Conservation (phyloP, 2,797 vertebrate species). For the Choloepus didactylus region DNA sequence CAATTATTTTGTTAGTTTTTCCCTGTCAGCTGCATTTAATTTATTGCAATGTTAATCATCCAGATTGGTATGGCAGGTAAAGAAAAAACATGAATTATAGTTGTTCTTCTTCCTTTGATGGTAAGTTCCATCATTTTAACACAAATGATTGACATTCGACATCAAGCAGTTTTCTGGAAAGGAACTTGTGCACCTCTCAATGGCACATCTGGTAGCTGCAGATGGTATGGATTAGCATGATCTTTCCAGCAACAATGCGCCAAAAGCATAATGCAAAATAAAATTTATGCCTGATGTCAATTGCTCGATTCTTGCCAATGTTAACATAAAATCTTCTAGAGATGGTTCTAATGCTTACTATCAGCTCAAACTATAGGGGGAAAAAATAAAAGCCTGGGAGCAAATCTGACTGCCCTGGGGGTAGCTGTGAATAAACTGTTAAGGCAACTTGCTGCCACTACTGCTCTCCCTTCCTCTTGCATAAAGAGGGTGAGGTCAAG, state of each 20-base stretch:
- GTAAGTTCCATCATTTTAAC: constrained; percentile 73
- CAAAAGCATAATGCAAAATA: constrained; percentile 77
- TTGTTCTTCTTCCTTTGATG: constrained; percentile 59
- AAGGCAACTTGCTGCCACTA: not conserved
- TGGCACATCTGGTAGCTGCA: constrained; percentile 83
- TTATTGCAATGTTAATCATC: constrained; percentile 23
- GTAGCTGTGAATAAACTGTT: not conserved
- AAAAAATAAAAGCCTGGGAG: not conserved
- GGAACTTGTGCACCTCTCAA: constrained; percentile 75
- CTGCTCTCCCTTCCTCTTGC: not conserved
- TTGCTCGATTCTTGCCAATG: constrained; percentile 70
- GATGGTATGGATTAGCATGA: constrained; percentile 78
- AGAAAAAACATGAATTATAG: constrained; percentile 36
- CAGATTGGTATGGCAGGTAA: constrained; percentile 46
- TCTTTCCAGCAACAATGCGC: constrained; percentile 70
- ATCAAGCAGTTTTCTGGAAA: constrained; percentile 74
- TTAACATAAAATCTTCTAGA: constrained; percentile 65
- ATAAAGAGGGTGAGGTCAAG: not conserved
- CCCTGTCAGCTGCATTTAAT: constrained; percentile 9
- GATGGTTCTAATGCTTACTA: constrained; percentile 46
- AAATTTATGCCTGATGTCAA: constrained; percentile 79
- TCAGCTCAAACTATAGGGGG: constrained; percentile 5
- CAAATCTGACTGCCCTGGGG: not conserved
- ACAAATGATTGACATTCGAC: constrained; percentile 75
- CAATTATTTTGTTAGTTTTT: constrained; percentile 7